Base-by-base conservation (phyloP, 2,113 vertebrate species). In the Tonatia bakeri region DNA sequence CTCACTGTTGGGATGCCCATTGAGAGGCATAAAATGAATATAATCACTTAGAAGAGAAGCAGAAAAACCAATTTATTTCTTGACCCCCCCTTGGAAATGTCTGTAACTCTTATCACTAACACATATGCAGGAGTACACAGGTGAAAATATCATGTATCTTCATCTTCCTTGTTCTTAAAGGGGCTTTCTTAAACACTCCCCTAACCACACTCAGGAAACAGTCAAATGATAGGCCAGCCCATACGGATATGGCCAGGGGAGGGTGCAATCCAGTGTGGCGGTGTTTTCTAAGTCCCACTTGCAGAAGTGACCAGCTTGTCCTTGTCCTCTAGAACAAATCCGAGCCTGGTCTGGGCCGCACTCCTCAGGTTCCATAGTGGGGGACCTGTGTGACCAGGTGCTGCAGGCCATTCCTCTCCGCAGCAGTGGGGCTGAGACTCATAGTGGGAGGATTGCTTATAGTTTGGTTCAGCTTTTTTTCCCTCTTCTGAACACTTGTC, bases 61-160 rank as follows among this genome's bases (percentile, higher is more conserved):
- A 54, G 69, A 87, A 93, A 88, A 96, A 89, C 19, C 54, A 95
- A 91, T 93, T 95, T 95, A 84, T 93, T 96, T 97, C 17, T 95
- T 92, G 50, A 72, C 64, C 87, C 89, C 89, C 26, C 26, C 31
- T 52, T 59, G 38, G 50, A 95, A 93, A 84, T 82, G 31, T 70
- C 47, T 64, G 47, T 75, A 83, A 54, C 50, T 96, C 94, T 89
- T 96, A 70, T 87, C 75, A 94, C n/a, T 7, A 47, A 14, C 14
- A 64, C 75, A 80, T 36, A 77, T 38, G 31, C 47, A 54, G 76
- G 80, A 91, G 52, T 13, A 38, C 6, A 31, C 5, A 90, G 45
- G 26, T 80, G 75, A 69, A 73, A 95, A 79, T 50, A 77, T 1
- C 22, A 14, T 65, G 13, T 14, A n/a, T 70, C 91, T 77, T 94